These are phyloP conservation scores for Dexiosoma caninum DNA, from an alignment of 2,888 invertebrate species.

Conservation along the genomic window DNA sequence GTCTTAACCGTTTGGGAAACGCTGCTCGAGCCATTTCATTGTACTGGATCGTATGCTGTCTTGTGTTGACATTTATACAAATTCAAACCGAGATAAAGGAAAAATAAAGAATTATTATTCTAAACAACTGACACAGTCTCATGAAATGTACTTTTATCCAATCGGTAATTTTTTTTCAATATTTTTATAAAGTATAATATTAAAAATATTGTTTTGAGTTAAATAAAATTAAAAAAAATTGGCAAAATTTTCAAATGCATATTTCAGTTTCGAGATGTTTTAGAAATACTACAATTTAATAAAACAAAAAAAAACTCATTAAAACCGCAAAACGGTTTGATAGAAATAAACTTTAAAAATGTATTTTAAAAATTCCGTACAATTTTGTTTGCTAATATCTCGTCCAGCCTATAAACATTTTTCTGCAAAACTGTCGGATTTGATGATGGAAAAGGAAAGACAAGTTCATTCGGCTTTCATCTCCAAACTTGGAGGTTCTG, in stretches of 20 bases:
- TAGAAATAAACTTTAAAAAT: neutral
- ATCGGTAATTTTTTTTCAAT: neutral
- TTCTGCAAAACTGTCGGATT: no score
- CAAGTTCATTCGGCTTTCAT: no score
- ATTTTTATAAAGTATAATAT: neutral
- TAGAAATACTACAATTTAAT: neutral
- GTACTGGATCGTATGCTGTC: neutral
- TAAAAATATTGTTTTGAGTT: neutral
- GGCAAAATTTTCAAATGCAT: neutral
- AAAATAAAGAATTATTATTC: neutral
- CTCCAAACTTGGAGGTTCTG: no score
- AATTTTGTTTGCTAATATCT: no score
- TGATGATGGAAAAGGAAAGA: no score
- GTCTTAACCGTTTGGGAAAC: neutral
- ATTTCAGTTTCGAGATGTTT: neutral
- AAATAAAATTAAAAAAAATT: neutral
- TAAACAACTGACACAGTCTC: neutral
- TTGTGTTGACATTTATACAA: neutral
- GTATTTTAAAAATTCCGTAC: neutral
- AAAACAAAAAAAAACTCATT: neutral
- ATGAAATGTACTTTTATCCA: neutral
- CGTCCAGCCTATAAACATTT: neutral
- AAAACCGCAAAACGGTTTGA: constrained; percentile 5
- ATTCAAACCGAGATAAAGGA: neutral
- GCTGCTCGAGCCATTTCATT: neutral